phyloP scores from a whole-genome alignment of 2,113 vertebrate genomes.

The Anhinga anhinga region DNA sequence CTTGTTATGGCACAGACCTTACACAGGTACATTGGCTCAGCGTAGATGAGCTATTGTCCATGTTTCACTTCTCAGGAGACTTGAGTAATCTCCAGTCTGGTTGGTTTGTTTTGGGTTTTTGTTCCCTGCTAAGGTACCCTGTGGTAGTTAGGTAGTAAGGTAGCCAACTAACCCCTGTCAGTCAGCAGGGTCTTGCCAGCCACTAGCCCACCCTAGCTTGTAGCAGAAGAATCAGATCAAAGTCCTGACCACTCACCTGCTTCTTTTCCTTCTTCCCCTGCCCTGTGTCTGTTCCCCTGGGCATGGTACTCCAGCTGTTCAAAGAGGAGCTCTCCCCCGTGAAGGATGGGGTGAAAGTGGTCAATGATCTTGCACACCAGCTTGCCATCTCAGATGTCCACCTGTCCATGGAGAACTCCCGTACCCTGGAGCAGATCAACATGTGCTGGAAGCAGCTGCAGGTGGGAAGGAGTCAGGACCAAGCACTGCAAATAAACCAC shows the following conservation, averaged over 20 bases:
- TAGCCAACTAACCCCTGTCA: neutral
- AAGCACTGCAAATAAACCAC: neutral
- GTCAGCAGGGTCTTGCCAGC: neutral
- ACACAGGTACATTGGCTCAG: neutral
- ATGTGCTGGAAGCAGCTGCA: conserved; percentile 93
- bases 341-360: conserved; percentile 92
- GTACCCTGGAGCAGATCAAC: conserved; percentile 92
- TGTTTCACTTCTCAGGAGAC: neutral
- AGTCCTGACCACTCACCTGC: neutral
- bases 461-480: conserved; percentile 73
- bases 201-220: neutral
- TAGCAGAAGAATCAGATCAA: neutral
- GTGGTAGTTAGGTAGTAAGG: neutral
- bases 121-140: neutral
- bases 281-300: neutral
- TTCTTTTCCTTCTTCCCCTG: neutral
- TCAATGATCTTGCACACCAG: conserved; percentile 95
- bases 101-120: neutral
- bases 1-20: neutral
- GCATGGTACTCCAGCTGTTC: conserved; percentile 80
- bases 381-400: conserved; percentile 95
- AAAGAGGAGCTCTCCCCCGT: conserved; percentile 92
- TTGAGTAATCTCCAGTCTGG: neutral
- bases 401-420: conserved; percentile 93
- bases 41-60: neutral